These are phyloP conservation scores for Tenthredo amoena DNA, from an alignment of 2,888 invertebrate species.

Conservation along the genomic window DNA sequence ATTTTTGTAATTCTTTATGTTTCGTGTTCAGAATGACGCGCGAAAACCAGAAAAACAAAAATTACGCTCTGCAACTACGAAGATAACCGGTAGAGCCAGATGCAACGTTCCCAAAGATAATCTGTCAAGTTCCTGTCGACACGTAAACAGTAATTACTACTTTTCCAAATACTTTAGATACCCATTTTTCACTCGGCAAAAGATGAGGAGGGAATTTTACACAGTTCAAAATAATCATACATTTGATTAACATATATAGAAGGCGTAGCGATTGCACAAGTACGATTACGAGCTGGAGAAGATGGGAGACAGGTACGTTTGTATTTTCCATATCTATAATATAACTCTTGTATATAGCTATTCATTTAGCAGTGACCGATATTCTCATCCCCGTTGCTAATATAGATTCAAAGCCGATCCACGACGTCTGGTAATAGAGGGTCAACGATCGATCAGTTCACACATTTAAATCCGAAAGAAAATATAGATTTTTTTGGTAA, in stretches of 20 bases:
- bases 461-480: neutral
- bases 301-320: slow-evolving; percentile 1
- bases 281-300: slow-evolving; percentile 26
- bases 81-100: slow-evolving; percentile 38
- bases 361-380: neutral
- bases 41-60: neutral
- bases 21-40: neutral
- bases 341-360: neutral
- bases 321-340: neutral
- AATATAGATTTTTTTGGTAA: neutral
- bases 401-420: slow-evolving; percentile 16
- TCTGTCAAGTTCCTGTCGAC: slow-evolving; percentile 31
- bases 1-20: neutral
- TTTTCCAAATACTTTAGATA: neutral
- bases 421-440: neutral
- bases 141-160: slow-evolving; percentile 5
- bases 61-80: neutral
- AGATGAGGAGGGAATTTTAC: neutral
- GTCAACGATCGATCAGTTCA: neutral
- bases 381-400: neutral
- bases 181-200: neutral
- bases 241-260: neutral
- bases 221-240: neutral
- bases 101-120: slow-evolving; percentile 17
- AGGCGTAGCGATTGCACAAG: neutral